Evolutionary conservation across 2,797 vertebrate species (phyloP), one percentile per base, ranked within the genome.

Genomic region (Masticophis lateralis): DNA sequence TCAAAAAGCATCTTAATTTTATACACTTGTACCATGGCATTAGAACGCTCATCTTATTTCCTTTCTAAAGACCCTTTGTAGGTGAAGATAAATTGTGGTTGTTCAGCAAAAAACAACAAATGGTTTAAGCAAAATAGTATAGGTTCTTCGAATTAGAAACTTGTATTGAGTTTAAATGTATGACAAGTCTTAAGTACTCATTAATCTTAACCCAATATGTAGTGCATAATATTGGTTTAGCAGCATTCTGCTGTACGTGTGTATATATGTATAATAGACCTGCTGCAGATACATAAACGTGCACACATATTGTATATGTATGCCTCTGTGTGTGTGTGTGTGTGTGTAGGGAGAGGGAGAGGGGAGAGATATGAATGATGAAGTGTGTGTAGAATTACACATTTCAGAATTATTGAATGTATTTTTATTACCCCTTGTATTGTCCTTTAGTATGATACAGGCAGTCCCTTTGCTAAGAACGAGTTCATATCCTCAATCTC

Each of bases 91-190:
- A 60, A 18, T 32, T 57, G 53, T 60, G 5, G 32, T 56, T n/a
- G n/a, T 43, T 66, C 55, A 66, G 27, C 51, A 55, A 47, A 79
- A 79, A 56, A 11, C 8, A 87, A 59, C 83, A 25, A n/a, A 27
- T 43, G 1, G 74, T 43, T 79, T 25, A 69, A 69, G 86, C 60
- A 90, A 57, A 57, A 55, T 11, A 7, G 1, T 10, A 37, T 61
- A 89, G 4, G 51, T 93, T 20, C 43, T 47, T 90, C 27, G 55
- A 87, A 66, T 47, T 66, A 57, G 4, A 86, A 79, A 66, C 74
- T 93, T 92, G 59, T 55, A 18, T 90, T 60, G 12, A 56, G 55
- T 27, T 83, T 2, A 91, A 4, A 27, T 90, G 95, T 5, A 94
- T 0, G 2, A 53, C 4, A 63, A n/a, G 94, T 20, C 9, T 13